Evolutionary conservation across 2,797 vertebrate species (phyloP), one percentile per base, ranked within the genome.

Genomic region (Thunnus albacares): DNA sequence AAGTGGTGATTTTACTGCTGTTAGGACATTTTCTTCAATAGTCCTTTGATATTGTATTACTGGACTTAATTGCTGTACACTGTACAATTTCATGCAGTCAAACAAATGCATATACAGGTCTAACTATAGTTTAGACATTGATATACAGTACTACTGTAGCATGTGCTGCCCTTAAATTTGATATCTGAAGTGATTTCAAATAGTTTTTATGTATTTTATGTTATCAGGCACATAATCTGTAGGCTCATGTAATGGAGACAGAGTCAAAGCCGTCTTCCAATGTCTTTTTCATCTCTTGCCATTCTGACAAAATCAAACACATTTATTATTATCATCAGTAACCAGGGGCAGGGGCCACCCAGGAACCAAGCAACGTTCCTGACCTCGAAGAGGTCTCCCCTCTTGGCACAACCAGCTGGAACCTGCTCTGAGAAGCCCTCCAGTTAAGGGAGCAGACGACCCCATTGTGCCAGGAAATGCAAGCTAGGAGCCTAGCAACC

Each of bases 1-100:
- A 71, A 52, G 63, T 12, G 52, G 28, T 33, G 62, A 55, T 79
- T 86, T 82, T 63, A 59, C 49, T 68, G 80, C 64, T 56, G 33
- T 10, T 20, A 0, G 5, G 56, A 66, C n/a, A 20, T 78, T 83
- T 85, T 80, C 57, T 62, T 69, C 60, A 8, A 6, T 38, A 18
- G 4, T 18, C 6, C 22, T 70, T 59, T 61, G 4, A 82, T 72
- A 78, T 62, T 73, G 8, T 49, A 17, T 45, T 69, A 75, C 69
- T 56, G 22, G 43, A 58, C 35, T 14, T 15, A 22, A 15, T 22
- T 11, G 24, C 33, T 77, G 18, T 60, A 30, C 59, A 64, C 20
- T 59, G 64, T 2, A 17, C 43, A 26, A 47, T 59, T 12, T 14
- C 45, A 30, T 41, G 5, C 41, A 74, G 14, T 26, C 51, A 20